Evolutionary conservation across 2,797 vertebrate genomes (phyloP), one percentile per base, ranked within the genome.

Genomic region (Pelobates cultripes): DNA sequence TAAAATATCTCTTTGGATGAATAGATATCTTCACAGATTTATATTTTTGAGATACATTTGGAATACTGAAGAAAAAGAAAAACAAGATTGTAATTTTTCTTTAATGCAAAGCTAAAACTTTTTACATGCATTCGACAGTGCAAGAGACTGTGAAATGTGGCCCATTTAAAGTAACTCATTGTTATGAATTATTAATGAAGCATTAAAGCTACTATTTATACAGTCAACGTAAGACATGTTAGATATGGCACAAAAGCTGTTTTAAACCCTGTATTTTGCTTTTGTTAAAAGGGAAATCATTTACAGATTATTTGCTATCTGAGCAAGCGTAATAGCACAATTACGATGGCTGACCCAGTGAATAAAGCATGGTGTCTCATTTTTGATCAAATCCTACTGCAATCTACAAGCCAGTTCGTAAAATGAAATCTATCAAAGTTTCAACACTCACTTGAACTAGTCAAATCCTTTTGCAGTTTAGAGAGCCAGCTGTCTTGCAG

Each of bases 401-500:
- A 76, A 79, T 69, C 76, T 47, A 63, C 41, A 79, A 63, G 14
- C 69, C 47, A 69, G 51, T 80, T 84, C 70, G 72, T 43, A 81
- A 81, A 85, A 79, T 83, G 82, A 80, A 79, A 84, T 85, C 86
- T 87, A 85, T 86, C 86, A 86, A 82, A 78, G 83, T 79, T 84
- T 84, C 82, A 84, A 67, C 82, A 84, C 82, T 84, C 82, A 79
- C 89, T 89, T 91, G 90, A 91, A 89, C 88, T 89, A 90, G 91
- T 92, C 91, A 93, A 88, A 89, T 90, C 90, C 88, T 88, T 88
- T 85, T 75, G 80, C 80, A 89, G 84, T 90, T 91, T 86, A 83
- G 86, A 85, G 81, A 86, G 89, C 85, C 86, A 75, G 85, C 88
- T 66, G 86, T 85, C 88, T 89, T 85, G 85, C 93, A 91, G 90